Base-by-base conservation (phyloP, 2,797 vertebrate genomes). In the Apogon talboti region DNA sequence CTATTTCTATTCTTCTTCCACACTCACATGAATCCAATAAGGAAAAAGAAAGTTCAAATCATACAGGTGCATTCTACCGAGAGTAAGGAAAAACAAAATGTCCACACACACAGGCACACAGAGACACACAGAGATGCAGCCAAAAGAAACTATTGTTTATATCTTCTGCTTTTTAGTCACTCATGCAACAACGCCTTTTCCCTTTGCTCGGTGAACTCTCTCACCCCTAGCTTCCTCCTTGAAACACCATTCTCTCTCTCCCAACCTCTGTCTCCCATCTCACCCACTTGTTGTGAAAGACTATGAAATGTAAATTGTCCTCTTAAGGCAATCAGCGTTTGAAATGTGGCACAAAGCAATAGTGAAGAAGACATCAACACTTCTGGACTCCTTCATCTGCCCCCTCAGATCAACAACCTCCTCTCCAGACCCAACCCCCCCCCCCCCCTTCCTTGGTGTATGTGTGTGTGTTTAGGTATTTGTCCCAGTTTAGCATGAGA, bases 291-390 rank as follows among this genome's bases (percentile, higher is more conserved):
- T 91, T 88, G 90, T 90, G 81, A 76, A 83, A 81, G 84, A 83
- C 87, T 90, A 79, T 90, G 89, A 93, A 90, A 92, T 92, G 91
- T 89, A 92, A 92, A 92, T 91, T 83, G 86, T 88, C 79, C 90
- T 92, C 90, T 89, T 88, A 88, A 88, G 85, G 83, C 88, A 90
- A 92, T 91, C 85, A 90, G 87, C 62, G 80, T 90, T 86, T 91
- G 83, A 91, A 91, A 92, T 81, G 65, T 83, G 80, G 77, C 87
- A 88, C 86, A 89, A 90, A 89, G 89, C 83, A 79, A 75, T 65
- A 87, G 86, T 71, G 80, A 87, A 77, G 81, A 86, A 83, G 85
- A 85, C 83, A 90, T 89, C 86, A 86, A 89, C 86, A 84, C 83
- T 87, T 59, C 58, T 76, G 61, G 75, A 65, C 80, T 89, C 84